phyloP scores from a whole-genome alignment of 2,113 vertebrate species.

The Dipodomys ordii region DNA sequence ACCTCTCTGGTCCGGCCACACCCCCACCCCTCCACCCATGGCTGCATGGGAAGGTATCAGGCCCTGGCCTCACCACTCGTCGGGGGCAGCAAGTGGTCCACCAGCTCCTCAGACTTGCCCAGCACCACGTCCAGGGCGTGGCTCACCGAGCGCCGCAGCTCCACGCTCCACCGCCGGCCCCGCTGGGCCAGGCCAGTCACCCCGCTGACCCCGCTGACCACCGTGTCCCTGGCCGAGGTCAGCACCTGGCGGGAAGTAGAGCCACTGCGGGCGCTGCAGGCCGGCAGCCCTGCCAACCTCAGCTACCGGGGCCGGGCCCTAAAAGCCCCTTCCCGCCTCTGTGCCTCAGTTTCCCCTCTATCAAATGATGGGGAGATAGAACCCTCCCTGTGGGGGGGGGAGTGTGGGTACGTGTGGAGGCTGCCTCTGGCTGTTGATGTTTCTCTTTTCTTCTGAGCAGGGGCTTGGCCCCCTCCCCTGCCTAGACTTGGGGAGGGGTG shows the following conservation, averaged over 20 bases:
- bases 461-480: not conserved
- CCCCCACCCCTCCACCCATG: too few relatives aligned
- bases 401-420: too few relatives aligned
- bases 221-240: slow-evolving; percentile 88
- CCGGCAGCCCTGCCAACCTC: not conserved
- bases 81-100: slow-evolving; percentile 95
- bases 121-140: slow-evolving; percentile 90
- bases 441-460: not conserved
- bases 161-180: slow-evolving; percentile 90
- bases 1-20: not conserved
- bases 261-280: accelerated
- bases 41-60: accelerated
- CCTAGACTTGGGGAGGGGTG: accelerated
- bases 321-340: slow-evolving; percentile 80
- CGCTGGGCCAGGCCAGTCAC: slow-evolving; percentile 86
- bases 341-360: not conserved
- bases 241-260: slow-evolving; percentile 64
- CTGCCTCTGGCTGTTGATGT: too few relatives aligned
- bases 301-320: not conserved
- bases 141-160: slow-evolving; percentile 91
- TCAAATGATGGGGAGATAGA: not conserved
- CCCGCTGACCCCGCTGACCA: slow-evolving; percentile 85
- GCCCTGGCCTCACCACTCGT: slow-evolving; percentile 89
- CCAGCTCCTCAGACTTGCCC: slow-evolving; percentile 91
- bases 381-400: too few relatives aligned